phyloP scores from a whole-genome alignment of 2,113 vertebrate genomes.

The Platichthys stellatus region DNA sequence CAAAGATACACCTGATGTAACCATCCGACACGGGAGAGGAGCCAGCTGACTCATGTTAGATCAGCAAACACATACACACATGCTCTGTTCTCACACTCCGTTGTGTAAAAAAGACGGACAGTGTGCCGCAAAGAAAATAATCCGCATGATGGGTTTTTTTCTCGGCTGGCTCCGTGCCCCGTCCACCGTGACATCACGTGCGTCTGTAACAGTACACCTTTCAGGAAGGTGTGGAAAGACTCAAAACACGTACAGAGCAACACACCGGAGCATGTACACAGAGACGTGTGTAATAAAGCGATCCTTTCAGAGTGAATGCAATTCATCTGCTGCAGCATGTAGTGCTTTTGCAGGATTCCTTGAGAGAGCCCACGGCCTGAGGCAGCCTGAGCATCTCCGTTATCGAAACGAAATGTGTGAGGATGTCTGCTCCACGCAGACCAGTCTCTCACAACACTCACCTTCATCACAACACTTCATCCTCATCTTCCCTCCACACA shows the following conservation, averaged over 20 bases:
- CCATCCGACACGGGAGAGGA: conserved; percentile 47
- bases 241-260: conserved; percentile 23
- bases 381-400: conserved; percentile 20
- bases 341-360: conserved; percentile 53
- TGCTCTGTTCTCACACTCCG: neutral
- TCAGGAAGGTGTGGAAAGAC: conserved; percentile 40
- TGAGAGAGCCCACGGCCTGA: conserved; percentile 8
- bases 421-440: conserved; percentile 54
- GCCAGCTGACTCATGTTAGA: conserved; percentile 30
- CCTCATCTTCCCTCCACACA: conserved; percentile 16
- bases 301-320: conserved; percentile 2
- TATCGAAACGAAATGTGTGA: conserved; percentile 45
- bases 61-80: conserved; percentile 42
- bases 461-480: neutral
- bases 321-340: conserved; percentile 12
- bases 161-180: neutral
- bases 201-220: conserved; percentile 24
- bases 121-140: conserved; percentile 37
- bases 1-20: conserved; percentile 58
- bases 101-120: neutral
- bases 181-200: conserved; percentile 38
- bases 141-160: conserved; percentile 1
- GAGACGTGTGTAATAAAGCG: neutral
- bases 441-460: conserved; percentile 13
- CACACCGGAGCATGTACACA: conserved; percentile 2